These are phyloP conservation scores for Frankliniella fusca DNA, from an alignment of 2,888 invertebrate genomes.

Conservation along the genomic window DNA sequence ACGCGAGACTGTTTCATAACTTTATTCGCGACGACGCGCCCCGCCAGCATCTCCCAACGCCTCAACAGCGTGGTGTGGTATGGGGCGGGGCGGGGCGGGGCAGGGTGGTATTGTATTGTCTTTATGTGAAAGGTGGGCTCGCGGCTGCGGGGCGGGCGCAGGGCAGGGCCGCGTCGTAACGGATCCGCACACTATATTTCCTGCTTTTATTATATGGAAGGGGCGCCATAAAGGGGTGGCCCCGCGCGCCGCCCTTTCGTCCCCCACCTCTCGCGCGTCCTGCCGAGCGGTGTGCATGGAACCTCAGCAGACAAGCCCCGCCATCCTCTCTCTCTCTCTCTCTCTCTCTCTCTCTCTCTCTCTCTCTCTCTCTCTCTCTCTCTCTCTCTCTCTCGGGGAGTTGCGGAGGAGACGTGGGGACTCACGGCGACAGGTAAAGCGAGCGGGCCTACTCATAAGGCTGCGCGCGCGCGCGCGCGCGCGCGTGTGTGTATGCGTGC, in stretches of 20 bases:
- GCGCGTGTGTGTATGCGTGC: too few species aligned
- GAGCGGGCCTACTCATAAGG: too few species aligned
- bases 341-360: too few species aligned
- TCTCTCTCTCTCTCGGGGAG: too few species aligned
- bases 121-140: not conserved
- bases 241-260: not conserved
- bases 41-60: too few species aligned
- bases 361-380: too few species aligned
- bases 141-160: not conserved
- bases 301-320: not conserved
- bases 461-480: too few species aligned
- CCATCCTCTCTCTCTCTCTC: too few species aligned
- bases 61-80: too few species aligned
- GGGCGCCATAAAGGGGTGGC: not conserved
- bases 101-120: not conserved
- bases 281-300: not conserved
- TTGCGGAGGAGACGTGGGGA: too few species aligned
- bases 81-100: not conserved
- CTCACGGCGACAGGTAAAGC: too few species aligned
- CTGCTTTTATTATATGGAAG: not conserved
- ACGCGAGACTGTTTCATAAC: not conserved
- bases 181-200: not conserved
- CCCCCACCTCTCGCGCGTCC: not conserved
- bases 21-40: not conserved
- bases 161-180: not conserved